A percentile compares a stretch with the other conserved stretches of the same genome.
phyloP scores from a whole-genome alignment of 1,140 invertebrate species.

The Aleiodes sp. region DNA sequence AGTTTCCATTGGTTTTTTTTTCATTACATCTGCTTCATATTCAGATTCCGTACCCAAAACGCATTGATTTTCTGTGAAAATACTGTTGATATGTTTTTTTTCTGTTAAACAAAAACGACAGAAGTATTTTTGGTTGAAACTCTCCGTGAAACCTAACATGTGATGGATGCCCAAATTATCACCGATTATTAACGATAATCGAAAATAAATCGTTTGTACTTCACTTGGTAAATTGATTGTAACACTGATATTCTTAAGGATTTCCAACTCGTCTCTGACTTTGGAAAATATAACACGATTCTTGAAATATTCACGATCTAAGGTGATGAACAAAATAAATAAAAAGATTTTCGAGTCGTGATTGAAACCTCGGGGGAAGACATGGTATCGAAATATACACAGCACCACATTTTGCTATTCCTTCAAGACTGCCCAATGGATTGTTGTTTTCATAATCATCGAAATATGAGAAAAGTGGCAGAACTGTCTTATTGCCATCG shows the following conservation, averaged over 20 bases:
- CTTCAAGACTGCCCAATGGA: constrained; percentile 10
- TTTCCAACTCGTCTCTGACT: neutral
- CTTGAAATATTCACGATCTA: neutral
- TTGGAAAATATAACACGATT: neutral
- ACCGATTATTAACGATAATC: constrained; percentile 44
- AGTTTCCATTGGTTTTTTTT: neutral
- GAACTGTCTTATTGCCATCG: neutral
- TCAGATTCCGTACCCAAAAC: constrained; percentile 30
- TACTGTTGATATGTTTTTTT: constrained; percentile 34
- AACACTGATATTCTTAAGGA: constrained; percentile 11
- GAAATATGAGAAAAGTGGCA: neutral
- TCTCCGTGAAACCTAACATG: constrained; percentile 48
- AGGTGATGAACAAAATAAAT: neutral
- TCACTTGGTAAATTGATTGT: constrained; percentile 13
- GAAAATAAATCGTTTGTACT: constrained; percentile 42
- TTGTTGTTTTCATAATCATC: no score
- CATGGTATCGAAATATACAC: constrained; percentile 6
- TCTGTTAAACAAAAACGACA: constrained; percentile 49
- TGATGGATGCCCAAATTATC: constrained; percentile 54
- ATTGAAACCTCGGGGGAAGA: neutral
- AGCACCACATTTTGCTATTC: neutral
- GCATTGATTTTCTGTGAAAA: constrained; percentile 37
- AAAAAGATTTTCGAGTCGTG: constrained; percentile 11
- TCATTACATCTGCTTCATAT: constrained; percentile 13
- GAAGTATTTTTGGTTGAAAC: constrained; percentile 45